A percentile compares a stretch with the other conserved stretches of the same genome.
Evolutionary conservation across 2,113 vertebrate species (phyloP).

Genomic region (Scophthalmus maximus): DNA sequence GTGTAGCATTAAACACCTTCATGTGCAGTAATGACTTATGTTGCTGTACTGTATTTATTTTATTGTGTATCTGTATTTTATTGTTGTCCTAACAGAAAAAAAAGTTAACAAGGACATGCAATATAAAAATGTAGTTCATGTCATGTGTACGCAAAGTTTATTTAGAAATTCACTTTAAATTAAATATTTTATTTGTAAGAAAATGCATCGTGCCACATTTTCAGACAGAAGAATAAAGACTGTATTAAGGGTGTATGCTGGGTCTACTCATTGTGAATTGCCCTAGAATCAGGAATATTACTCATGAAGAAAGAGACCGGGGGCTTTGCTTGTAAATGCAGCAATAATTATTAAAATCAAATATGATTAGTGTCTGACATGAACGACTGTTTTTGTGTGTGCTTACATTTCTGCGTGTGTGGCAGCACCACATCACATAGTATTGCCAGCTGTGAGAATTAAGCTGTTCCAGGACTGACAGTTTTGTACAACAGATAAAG

Average conservation of each 20-base stretch:
- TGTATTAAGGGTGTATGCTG: not conserved
- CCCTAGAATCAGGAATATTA: not conserved
- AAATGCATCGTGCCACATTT: not conserved
- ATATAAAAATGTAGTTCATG: not conserved
- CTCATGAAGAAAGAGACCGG: not conserved
- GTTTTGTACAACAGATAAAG: conserved; percentile 32
- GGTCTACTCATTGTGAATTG: not conserved
- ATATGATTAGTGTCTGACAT: conserved; percentile 19
- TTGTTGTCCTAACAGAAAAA: no score
- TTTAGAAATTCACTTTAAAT: not conserved
- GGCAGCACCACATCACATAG: conserved; percentile 2
- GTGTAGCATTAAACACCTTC: conserved; percentile 12
- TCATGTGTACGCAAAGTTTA: not conserved
- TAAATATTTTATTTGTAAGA: conserved; percentile 1
- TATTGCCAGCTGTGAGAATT: conserved; percentile 42
- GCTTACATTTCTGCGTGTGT: conserved; percentile 10
- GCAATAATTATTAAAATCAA: conserved; percentile 40
- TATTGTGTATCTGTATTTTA: not conserved
- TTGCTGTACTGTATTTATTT: not conserved
- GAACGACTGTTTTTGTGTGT: conserved; percentile 16
- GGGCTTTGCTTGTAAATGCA: conserved; percentile 14
- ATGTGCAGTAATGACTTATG: conserved; percentile 13
- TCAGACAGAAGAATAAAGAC: no score
- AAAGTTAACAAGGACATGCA: no score
- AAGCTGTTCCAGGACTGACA: conserved; percentile 37